These are phyloP conservation scores for Gambelia wislizenii DNA, from an alignment of 2,797 vertebrate species.

Conservation along the genomic window DNA sequence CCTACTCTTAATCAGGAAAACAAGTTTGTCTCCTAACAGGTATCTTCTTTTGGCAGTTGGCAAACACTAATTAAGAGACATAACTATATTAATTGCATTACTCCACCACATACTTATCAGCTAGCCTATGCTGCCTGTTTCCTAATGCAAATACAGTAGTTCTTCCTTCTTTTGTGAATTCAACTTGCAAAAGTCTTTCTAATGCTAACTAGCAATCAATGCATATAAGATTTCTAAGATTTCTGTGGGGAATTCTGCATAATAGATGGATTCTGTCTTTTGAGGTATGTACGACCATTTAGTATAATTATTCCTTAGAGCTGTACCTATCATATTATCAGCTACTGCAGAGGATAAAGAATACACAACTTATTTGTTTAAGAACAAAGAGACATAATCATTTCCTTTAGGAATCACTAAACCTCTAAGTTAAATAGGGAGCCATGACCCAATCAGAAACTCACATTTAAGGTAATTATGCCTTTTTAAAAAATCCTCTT, in stretches of 20 bases:
- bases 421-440: constrained; percentile 73
- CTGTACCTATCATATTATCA: constrained; percentile 80
- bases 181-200: constrained; percentile 77
- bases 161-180: constrained; percentile 73
- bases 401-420: constrained; percentile 78
- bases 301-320: constrained; percentile 81
- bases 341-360: constrained; percentile 75
- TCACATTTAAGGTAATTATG: constrained; percentile 72
- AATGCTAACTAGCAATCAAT: constrained; percentile 82
- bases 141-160: constrained; percentile 81
- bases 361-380: constrained; percentile 79
- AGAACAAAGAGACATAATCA: constrained; percentile 76
- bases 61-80: constrained; percentile 84
- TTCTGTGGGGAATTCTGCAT: constrained; percentile 83
- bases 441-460: constrained; percentile 70
- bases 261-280: constrained; percentile 81
- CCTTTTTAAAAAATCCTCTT: constrained; percentile 20
- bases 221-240: constrained; percentile 81
- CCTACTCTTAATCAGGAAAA: constrained; percentile 81
- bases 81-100: constrained; percentile 84
- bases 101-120: constrained; percentile 79
- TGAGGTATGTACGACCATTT: constrained; percentile 78
- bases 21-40: constrained; percentile 79
- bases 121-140: constrained; percentile 76
- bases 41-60: constrained; percentile 81